A percentile compares a stretch with the other conserved stretches of the same genome.
Evolutionary conservation across 2,113 vertebrate genomes (phyloP).

Genomic region (Caranx melampygus): DNA sequence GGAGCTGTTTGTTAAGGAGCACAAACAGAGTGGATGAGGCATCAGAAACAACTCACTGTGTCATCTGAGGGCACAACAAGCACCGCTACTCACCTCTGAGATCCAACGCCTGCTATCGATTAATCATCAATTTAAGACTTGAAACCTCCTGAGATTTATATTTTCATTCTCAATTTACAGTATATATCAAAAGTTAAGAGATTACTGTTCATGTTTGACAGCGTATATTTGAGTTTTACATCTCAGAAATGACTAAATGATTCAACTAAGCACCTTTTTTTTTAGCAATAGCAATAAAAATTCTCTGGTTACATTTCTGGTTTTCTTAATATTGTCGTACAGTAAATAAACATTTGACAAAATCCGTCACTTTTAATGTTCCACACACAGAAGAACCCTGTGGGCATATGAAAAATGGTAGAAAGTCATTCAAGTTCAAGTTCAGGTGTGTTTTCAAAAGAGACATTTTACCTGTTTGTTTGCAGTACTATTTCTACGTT

Average conservation of each 20-base stretch:
- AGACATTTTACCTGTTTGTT: too few relatives aligned
- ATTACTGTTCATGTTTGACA: too few relatives aligned
- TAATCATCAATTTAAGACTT: too few relatives aligned
- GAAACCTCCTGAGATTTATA: not conserved
- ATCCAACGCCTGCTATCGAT: not conserved
- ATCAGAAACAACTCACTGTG: conserved; percentile 7
- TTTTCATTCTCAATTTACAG: not conserved
- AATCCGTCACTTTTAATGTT: too few relatives aligned
- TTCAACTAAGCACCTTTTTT: not conserved
- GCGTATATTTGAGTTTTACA: not conserved
- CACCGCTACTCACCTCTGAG: not conserved
- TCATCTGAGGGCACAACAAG: not conserved
- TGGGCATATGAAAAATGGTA: too few relatives aligned
- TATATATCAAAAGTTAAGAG: not conserved
- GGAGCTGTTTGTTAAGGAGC: conserved; percentile 74
- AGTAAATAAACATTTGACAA: not conserved
- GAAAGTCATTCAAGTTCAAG: too few relatives aligned
- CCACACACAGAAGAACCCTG: too few relatives aligned
- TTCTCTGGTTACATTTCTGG: not conserved
- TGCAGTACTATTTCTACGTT: not conserved
- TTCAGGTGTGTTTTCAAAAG: too few relatives aligned
- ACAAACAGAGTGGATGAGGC: conserved; percentile 55
- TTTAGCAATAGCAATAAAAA: not conserved
- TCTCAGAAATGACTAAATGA: not conserved
- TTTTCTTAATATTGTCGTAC: not conserved